phyloP scores from a whole-genome alignment of 2,888 invertebrate genomes.

The Alloscopus bannaensis region DNA sequence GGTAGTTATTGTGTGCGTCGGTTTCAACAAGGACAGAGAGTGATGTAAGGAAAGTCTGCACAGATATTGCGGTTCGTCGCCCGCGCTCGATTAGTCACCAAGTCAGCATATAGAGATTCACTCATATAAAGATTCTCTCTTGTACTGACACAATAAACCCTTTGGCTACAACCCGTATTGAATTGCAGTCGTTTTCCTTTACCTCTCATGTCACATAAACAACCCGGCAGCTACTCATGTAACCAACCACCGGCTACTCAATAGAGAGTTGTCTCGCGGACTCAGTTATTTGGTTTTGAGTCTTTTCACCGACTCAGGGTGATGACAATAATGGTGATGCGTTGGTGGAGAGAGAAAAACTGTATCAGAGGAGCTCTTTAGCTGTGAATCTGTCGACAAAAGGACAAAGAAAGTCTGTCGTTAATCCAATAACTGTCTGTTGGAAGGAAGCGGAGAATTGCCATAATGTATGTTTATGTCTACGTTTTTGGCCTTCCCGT shows the following conservation, averaged over 20 bases:
- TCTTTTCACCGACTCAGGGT: too few species aligned
- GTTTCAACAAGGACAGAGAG: neutral
- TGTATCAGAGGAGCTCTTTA: neutral
- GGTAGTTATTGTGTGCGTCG: neutral
- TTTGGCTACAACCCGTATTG: too few species aligned
- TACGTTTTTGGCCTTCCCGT: neutral
- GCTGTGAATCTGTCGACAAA: constrained; percentile 1
- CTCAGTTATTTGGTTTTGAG: too few species aligned
- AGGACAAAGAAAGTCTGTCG: constrained; percentile 8
- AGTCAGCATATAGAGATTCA: constrained; percentile 6
- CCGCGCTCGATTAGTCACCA: constrained; percentile 63
- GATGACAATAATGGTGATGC: constrained; percentile 7
- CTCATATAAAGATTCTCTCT: too few species aligned
- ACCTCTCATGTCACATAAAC: too few species aligned
- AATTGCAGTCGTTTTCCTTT: too few species aligned
- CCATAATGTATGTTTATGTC: constrained; percentile 8
- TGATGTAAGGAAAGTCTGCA: neutral
- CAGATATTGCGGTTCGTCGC: constrained; percentile 37
- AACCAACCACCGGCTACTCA: neutral
- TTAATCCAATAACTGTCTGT: constrained; percentile 23
- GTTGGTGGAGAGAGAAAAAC: constrained; percentile 5
- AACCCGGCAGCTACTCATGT: too few species aligned
- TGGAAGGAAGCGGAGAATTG: neutral
- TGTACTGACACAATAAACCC: too few species aligned
- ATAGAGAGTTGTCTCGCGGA: neutral